Evolutionary conservation across 1,140 invertebrate genomes (phyloP), one percentile per base, ranked within the genome.

Genomic region (Protaetia brevitarsis): DNA sequence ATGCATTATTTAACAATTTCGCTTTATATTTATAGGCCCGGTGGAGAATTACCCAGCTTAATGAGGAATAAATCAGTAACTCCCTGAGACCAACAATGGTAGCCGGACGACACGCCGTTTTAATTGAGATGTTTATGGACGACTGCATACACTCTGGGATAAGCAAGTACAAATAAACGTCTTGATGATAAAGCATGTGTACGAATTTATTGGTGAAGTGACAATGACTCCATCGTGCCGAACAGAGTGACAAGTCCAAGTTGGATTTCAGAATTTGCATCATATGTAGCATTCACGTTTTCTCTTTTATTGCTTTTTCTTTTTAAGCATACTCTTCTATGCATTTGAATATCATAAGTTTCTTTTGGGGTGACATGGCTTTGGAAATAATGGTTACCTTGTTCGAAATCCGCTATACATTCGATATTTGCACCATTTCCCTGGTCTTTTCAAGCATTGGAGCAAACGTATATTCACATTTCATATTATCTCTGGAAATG

Each of bases 41-140:
- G 41, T 6, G 0, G 41, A 23, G 26, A 21, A 51, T 51, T 51
- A 51, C 11, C 41, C 41, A 51, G 6, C n/a, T 19, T 51, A 51
- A 51, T 51, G 41, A 51, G 19, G 26, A 51, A 51, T 51, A 51
- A 51, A 51, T 51, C n/a, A 16, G 41, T 19, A 51, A 19, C 41
- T 51, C 41, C n/a, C 26, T 51, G 11, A 51, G 41, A 51, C 19
- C 41, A 19, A 21, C 16, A 51, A 51, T 51, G 41, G 41, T 51
- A 51, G 6, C 21, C 41, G 41, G 16, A 16, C 4, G 41, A 51
- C 41, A 23, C 19, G 16, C 41, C n/a, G 41, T 51, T 51, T 51
- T 51, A 51, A 51, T 51, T 51, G 41, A 51, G 41, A 51, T 51
- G 41, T 51, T 51, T 51, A 51, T 51, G 41, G 41, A 51, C 16